Conservation (phyloP, 35 echinoderm and acorn worm species). For the Hemicentrotus pulcherrimus region DNA sequence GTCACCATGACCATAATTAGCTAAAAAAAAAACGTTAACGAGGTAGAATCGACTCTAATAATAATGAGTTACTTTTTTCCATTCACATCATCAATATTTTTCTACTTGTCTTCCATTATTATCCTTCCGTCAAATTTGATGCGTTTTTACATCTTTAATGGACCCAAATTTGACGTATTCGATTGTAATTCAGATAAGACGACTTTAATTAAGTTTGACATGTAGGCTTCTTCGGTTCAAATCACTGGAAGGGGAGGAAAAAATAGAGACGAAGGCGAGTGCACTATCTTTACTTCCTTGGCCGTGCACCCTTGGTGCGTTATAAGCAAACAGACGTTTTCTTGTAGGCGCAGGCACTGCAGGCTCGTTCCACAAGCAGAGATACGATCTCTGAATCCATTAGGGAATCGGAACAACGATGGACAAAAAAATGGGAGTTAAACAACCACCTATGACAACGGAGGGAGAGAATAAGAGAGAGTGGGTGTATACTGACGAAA, state of each 20-base stretch:
- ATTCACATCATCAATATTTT: not conserved
- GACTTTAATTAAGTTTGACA: not conserved
- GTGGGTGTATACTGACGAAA: too few relatives aligned
- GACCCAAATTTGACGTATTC: not conserved
- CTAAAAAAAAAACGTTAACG: not conserved
- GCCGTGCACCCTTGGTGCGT: not conserved
- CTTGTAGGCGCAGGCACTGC: not conserved
- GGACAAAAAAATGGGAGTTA: not conserved
- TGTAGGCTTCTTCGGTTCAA: not conserved
- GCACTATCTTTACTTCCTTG: not conserved
- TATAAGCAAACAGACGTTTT: not conserved
- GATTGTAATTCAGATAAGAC: slow-evolving; percentile 12
- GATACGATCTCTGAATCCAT: slow-evolving; percentile 10
- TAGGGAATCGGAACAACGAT: not conserved
- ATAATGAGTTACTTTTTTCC: not conserved
- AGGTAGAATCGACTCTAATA: not conserved
- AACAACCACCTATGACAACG: not conserved
- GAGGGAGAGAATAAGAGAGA: too few relatives aligned
- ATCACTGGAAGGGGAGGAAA: not conserved
- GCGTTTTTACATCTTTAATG: slow-evolving; percentile 12
- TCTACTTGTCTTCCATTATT: not conserved
- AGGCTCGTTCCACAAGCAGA: not conserved
- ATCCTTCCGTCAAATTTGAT: not conserved
- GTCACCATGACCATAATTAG: not conserved
- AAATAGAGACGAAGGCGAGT: not conserved